Conservation (phyloP, 2,113 vertebrate genomes). For the Tretioscincus oriximinensis region DNA sequence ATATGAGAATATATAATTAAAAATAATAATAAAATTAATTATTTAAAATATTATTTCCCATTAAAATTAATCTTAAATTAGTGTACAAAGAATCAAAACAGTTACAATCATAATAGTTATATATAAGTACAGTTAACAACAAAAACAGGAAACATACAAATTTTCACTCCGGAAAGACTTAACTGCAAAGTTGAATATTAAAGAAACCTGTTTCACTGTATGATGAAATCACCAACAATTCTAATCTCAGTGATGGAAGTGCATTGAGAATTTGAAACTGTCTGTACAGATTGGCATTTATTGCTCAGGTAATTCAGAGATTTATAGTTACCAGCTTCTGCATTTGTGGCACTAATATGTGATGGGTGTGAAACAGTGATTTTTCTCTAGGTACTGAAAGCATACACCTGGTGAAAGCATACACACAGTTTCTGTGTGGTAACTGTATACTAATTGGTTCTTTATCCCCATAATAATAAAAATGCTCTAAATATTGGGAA, state of each 20-base stretch:
- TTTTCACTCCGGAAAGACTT: no score
- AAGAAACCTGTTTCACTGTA: background rate
- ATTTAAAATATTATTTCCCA: background rate
- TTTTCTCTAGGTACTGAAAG: no score
- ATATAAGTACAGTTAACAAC: no score
- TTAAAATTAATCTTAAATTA: no score
- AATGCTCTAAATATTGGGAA: slow-evolving; percentile 56
- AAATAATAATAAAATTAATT: background rate
- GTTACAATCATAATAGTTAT: no score
- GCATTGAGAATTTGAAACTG: slow-evolving; percentile 49
- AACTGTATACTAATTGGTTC: no score
- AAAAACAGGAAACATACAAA: no score
- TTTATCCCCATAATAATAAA: slow-evolving; percentile 63
- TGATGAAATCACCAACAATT: background rate
- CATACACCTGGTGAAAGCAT: no score
- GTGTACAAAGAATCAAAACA: no score
- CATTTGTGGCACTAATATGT: slow-evolving; percentile 55
- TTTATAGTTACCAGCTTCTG: slow-evolving; percentile 52
- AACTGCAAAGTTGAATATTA: background rate
- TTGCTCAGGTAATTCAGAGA: slow-evolving; percentile 60
- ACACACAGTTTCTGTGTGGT: no score
- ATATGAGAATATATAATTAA: background rate
- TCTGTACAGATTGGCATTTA: slow-evolving; percentile 56
- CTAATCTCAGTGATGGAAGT: background rate
- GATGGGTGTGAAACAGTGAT: background rate